Evolutionary conservation across 2,113 vertebrate genomes (phyloP).

Genomic region (Pelobates fuscus): DNA sequence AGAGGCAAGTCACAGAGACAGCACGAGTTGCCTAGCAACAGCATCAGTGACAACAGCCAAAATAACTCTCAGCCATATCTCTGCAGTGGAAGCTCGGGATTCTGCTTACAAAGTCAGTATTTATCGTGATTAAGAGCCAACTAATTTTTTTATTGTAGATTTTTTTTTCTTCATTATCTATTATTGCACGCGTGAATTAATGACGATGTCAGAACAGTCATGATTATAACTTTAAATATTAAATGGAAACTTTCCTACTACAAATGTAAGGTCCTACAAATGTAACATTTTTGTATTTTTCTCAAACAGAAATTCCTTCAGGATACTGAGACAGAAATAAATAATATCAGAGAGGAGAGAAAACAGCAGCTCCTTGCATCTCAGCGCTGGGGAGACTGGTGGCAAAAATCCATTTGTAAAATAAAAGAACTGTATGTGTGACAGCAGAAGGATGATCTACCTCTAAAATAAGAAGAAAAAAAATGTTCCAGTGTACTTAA

Average conservation of each 20-base stretch:
- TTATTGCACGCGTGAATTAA: no score
- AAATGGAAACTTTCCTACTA: no score
- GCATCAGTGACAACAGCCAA: slow-evolving; percentile 73
- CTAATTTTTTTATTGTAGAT: no score
- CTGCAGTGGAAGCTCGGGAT: slow-evolving; percentile 68
- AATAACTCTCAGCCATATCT: slow-evolving; percentile 70
- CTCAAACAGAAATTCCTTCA: slow-evolving; percentile 57
- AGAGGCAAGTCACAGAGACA: slow-evolving; percentile 49
- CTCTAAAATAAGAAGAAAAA: no score
- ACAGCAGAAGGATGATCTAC: not conserved
- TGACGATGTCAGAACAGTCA: no score
- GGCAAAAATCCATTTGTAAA: slow-evolving; percentile 58
- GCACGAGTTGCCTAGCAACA: slow-evolving; percentile 62
- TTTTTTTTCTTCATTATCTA: not conserved
- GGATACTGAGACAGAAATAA: slow-evolving; percentile 50
- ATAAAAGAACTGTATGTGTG: slow-evolving; percentile 58
- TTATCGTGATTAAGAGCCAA: no score
- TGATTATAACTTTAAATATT: not conserved
- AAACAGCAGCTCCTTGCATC: slow-evolving; percentile 41
- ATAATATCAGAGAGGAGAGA: slow-evolving; percentile 53
- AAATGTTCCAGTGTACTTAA: no score
- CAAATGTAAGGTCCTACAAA: not conserved
- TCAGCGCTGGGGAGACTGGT: slow-evolving; percentile 58
- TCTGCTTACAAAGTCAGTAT: slow-evolving; percentile 63
- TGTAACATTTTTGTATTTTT: not conserved